These are phyloP conservation scores for Argopecten irradians DNA, from an alignment of 1,140 invertebrate genomes.

Conservation along the genomic window DNA sequence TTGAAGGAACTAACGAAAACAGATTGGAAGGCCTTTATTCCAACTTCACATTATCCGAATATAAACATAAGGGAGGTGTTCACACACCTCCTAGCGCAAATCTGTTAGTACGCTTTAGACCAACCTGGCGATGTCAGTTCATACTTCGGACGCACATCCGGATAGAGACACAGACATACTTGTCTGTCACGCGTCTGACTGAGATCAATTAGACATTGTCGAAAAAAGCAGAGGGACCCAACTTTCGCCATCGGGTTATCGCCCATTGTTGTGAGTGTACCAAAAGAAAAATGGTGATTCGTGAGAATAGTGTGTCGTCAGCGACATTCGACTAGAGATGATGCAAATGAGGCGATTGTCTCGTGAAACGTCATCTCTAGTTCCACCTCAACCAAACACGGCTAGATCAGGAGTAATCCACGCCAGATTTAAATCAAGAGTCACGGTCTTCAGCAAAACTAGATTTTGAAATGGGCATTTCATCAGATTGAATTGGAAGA, in stretches of 20 bases:
- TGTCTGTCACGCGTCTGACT: too few relatives aligned
- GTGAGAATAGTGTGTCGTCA: too few relatives aligned
- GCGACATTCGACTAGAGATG: constrained; percentile 66
- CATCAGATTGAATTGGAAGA: too few relatives aligned
- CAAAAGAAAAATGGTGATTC: constrained; percentile 39
- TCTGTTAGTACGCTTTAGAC: too few relatives aligned
- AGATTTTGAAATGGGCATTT: too few relatives aligned
- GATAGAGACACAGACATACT: too few relatives aligned
- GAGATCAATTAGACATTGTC: constrained; percentile 45
- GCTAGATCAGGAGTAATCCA: too few relatives aligned
- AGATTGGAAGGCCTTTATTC: neutral
- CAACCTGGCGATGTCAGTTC: too few relatives aligned
- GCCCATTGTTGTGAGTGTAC: constrained; percentile 36
- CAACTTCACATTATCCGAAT: neutral
- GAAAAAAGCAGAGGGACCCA: constrained; percentile 46
- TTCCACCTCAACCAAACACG: too few relatives aligned
- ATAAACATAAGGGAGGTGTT: neutral
- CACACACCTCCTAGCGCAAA: neutral
- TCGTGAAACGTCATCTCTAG: constrained; percentile 55
- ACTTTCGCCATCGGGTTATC: too few relatives aligned
- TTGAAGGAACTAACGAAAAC: neutral
- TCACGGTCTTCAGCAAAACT: too few relatives aligned
- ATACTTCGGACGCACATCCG: constrained; percentile 38
- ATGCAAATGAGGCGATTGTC: constrained; percentile 50
- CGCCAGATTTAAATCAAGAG: too few relatives aligned